phyloP scores from a whole-genome alignment of 2,797 vertebrate species.

The Smutsia gigantea region DNA sequence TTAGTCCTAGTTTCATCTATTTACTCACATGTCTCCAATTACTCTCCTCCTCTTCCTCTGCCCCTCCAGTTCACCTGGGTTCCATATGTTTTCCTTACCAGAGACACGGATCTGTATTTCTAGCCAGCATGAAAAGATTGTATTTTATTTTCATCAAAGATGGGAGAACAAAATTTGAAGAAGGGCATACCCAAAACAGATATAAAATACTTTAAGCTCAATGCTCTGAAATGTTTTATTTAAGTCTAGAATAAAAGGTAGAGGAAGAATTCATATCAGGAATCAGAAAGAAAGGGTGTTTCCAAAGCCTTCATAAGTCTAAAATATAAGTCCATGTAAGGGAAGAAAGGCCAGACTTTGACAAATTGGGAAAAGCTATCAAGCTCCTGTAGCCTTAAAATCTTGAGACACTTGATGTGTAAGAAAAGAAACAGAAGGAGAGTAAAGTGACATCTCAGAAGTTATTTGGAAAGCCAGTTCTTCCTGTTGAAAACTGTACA shows the following conservation, averaged over 20 bases:
- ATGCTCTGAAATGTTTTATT: background rate
- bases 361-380: background rate
- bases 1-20: background rate
- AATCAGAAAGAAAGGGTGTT: background rate
- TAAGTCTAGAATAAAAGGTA: background rate
- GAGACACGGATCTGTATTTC: background rate
- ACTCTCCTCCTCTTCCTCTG: background rate
- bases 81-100: background rate
- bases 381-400: background rate
- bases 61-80: background rate
- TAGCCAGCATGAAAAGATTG: background rate
- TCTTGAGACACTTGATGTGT: background rate
- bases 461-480: background rate
- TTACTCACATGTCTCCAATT: background rate
- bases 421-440: background rate
- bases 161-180: conserved; percentile 1
- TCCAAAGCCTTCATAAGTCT: background rate
- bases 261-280: background rate
- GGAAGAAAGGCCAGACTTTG: background rate
- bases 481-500: background rate
- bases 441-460: background rate
- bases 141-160: conserved; percentile 21
- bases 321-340: background rate
- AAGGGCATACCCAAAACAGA: background rate
- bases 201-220: background rate